Base-by-base conservation (phyloP, 2,113 vertebrate species). In the Colistium nudipinnis region DNA sequence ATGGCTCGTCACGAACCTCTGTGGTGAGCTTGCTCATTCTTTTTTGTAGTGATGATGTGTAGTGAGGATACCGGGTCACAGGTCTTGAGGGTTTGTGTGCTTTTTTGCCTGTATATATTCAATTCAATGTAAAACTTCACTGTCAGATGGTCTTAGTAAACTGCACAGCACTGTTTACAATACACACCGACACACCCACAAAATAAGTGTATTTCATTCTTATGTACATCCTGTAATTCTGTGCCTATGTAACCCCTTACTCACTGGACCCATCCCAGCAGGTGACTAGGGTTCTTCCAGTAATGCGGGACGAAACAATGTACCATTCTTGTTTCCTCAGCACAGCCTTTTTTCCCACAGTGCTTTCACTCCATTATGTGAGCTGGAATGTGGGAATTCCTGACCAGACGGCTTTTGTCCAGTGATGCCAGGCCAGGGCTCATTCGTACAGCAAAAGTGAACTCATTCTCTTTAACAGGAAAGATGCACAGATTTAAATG, bases 301-400 rank as follows among this genome's bases (percentile, higher is more conserved):
- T 48, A 19, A 17, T 33, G 36, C 19, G 2, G 30, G 19, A 38
- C 30, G 13, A 68, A 60, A 75, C 72, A 75, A 67, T 53, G 31
- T 48, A 10, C 19, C 44, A 19, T 54, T 54, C 44, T 75, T 31
- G 39, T 67, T 68, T 75, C 47, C 55, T 54, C 16, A 14, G 12
- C 48, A 20, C 19, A 7, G 55, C 39, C 6, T 31, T 45, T 67
- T 75, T 68, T 49, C 59, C 60, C 70, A 72, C 70, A 56, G 31
- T 48, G 24, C 60, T 63, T 13, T 72, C 6, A 7, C 24, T 4
- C 60, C 49, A 38, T 72, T 63, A 24, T 72, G 24, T 56, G 24
- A 19, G n/a, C 39, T 24, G 60, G 70, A 72, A 72, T 72, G 70
- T 45, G 41, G 60, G 43, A 31, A 72, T 48, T 55, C 69, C 70